Conservation (phyloP, 2,113 vertebrate genomes). For the Centropus unirufus region DNA sequence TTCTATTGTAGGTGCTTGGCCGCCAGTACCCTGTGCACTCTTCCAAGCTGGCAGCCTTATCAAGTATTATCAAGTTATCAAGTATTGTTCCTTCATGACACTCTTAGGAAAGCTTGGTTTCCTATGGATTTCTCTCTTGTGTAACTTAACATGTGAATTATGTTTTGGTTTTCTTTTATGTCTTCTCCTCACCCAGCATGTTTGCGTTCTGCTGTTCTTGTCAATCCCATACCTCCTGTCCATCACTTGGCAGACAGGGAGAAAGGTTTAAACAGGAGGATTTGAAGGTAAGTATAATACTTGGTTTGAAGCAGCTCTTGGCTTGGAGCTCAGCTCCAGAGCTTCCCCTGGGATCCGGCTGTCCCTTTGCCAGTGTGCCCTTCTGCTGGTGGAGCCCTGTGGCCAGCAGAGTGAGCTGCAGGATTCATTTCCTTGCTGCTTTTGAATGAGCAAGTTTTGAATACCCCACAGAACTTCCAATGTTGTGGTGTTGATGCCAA, state of each 20-base stretch:
- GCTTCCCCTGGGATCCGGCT: background rate
- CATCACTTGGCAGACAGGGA: background rate
- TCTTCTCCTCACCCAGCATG: background rate
- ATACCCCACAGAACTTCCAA: background rate
- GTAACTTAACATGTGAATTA: background rate
- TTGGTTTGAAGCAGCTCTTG: background rate
- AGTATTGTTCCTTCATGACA: background rate
- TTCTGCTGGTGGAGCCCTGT: background rate
- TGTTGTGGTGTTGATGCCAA: background rate
- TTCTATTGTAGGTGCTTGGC: background rate
- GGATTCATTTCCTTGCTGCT: background rate
- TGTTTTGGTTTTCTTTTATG: accelerated
- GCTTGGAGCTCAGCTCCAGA: background rate
- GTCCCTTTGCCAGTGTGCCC: background rate
- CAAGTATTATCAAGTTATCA: no score
- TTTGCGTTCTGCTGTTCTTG: background rate
- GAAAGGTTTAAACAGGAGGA: background rate
- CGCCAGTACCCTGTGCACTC: background rate
- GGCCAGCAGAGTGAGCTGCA: background rate
- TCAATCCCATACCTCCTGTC: background rate
- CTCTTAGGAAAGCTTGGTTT: background rate
- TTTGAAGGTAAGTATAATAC: background rate
- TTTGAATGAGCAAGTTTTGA: background rate
- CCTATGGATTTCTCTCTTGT: background rate
- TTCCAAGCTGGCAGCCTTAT: background rate